A percentile compares a stretch with the other conserved stretches of the same genome.
These are phyloP conservation scores for Habrosyne pyritoides DNA, from an alignment of 2,888 invertebrate genomes.

Conservation along the genomic window DNA sequence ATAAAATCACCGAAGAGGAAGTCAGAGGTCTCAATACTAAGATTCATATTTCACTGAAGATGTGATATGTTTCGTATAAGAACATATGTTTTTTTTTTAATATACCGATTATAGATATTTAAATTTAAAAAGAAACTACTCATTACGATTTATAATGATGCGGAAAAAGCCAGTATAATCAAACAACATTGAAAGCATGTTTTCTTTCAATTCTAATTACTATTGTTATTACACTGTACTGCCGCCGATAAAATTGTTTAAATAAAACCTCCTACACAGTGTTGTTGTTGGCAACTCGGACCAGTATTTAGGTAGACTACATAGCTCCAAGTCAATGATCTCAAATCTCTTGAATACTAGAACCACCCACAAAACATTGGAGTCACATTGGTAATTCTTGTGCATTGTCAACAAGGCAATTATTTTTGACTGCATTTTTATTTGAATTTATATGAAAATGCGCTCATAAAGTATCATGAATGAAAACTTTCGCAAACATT, in stretches of 20 bases:
- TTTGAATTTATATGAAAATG: not conserved
- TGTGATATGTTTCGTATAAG: no score
- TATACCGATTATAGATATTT: no score
- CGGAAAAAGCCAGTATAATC: not conserved
- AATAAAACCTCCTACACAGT: constrained; percentile 13
- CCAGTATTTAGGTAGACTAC: constrained; percentile 17
- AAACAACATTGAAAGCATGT: not conserved
- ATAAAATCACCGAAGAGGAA: no score
- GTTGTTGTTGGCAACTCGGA: constrained; percentile 30
- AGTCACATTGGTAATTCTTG: constrained; percentile 4
- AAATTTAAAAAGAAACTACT: no score
- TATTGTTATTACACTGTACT: constrained; percentile 1
- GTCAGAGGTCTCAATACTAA: no score
- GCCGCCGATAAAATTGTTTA: constrained; percentile 11
- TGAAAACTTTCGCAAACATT: no score
- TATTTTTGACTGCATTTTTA: constrained; percentile 11
- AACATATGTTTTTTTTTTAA: no score
- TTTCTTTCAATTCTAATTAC: not conserved
- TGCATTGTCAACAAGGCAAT: constrained; percentile 16
- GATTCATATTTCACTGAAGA: no score
- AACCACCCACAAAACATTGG: constrained; percentile 11
- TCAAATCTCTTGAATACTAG: constrained; percentile 28
- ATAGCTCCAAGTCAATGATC: constrained; percentile 34
- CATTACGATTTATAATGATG: not conserved
- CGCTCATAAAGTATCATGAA: no score